Percentiles rank a stretch among this genome's conserved stretches.
phyloP scores from a whole-genome alignment of 2,113 vertebrate species.

The Actenoides hombroni region DNA sequence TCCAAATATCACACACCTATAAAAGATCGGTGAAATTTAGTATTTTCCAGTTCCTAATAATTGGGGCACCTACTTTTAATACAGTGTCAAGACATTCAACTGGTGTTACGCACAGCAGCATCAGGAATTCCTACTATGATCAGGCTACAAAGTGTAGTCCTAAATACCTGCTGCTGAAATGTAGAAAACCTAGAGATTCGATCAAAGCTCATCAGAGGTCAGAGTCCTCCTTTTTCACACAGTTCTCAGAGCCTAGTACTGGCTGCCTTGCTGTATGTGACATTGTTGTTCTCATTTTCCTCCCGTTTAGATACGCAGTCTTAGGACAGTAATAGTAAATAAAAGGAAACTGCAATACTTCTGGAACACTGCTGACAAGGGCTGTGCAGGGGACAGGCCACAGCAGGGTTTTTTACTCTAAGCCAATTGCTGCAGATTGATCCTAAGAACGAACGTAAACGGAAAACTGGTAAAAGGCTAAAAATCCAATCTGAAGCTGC shows the following conservation, averaged over 20 bases:
- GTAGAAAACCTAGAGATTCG: not conserved
- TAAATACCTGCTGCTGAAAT: not conserved
- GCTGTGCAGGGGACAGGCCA: not conserved
- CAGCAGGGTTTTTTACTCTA: not conserved
- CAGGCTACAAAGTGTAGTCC: not conserved
- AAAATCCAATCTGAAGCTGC: conserved; percentile 2
- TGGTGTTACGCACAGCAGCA: not conserved
- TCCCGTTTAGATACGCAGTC: not conserved
- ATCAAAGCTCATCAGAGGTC: not conserved
- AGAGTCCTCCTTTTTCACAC: not conserved
- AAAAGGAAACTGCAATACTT: not conserved
- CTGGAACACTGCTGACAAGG: not conserved
- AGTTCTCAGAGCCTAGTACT: not conserved
- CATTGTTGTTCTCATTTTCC: not conserved
- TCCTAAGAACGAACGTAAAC: not conserved
- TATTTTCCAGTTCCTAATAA: not conserved
- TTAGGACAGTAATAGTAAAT: not conserved
- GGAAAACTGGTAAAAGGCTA: not conserved
- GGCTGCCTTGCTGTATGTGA: not conserved
- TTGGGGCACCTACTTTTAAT: not conserved
- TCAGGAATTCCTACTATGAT: not conserved
- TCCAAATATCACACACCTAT: not conserved
- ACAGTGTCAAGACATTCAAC: not conserved
- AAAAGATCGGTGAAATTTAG: not conserved
- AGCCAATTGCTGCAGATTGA: not conserved